These are phyloP conservation scores for Chelon auratus DNA, from an alignment of 2,797 vertebrate species.

Conservation along the genomic window DNA sequence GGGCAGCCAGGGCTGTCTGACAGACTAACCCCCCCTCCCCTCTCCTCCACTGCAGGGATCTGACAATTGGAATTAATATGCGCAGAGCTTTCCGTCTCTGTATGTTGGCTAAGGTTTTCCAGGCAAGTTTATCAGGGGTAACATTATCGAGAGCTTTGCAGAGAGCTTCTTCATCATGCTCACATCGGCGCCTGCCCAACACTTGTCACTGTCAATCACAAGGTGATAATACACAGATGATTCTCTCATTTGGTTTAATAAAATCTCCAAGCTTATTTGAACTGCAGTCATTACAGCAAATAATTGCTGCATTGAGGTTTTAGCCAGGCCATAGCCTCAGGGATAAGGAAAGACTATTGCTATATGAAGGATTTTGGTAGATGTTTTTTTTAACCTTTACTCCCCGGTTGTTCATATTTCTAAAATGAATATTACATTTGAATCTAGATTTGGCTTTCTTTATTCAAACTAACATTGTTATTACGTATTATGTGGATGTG, in stretches of 20 bases:
- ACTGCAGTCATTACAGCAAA: conserved; percentile 97
- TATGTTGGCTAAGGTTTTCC: conserved; percentile 92
- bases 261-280: conserved; percentile 99
- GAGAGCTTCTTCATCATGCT: conserved; percentile 95
- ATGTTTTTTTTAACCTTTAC: conserved; percentile 86
- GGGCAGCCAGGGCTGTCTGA: conserved; percentile 73
- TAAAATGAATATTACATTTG: conserved; percentile 99
- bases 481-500: conserved; percentile 97
- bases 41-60: conserved; percentile 70
- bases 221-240: conserved; percentile 98
- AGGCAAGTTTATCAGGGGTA: conserved; percentile 96
- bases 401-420: conserved; percentile 96
- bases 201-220: conserved; percentile 99
- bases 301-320: conserved; percentile 97
- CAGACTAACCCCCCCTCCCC: conserved; percentile 73
- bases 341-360: conserved; percentile 95
- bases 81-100: conserved; percentile 85
- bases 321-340: conserved; percentile 94
- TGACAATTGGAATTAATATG: conserved; percentile 94
- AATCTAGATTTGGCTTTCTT: conserved; percentile 93
- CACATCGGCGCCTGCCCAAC: conserved; percentile 90
- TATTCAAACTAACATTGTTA: conserved; percentile 99
- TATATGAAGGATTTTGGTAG: conserved; percentile 91
- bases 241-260: conserved; percentile 99
- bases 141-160: conserved; percentile 98